These are phyloP conservation scores for Trachythela sp. DNA, from an alignment of 64 coral and sea anemone species.

Conservation along the genomic window DNA sequence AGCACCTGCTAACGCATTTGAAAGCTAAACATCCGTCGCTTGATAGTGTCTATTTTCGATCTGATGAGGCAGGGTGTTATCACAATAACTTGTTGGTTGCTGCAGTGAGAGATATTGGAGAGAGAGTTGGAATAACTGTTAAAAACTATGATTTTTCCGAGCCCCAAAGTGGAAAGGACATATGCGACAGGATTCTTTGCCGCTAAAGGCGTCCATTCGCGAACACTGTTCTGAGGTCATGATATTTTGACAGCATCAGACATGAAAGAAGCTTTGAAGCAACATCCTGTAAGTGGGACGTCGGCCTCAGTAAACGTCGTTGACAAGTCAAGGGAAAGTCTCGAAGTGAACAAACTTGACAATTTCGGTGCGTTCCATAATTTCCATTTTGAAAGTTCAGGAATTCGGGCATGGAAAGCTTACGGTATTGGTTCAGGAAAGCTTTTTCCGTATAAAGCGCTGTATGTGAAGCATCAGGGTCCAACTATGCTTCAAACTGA, in stretches of 20 bases:
- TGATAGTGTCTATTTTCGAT: constrained; percentile 18
- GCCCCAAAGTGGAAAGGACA: constrained; percentile 14
- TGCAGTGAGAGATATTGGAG: constrained; percentile 14
- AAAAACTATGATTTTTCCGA: constrained; percentile 2
- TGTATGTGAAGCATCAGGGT: constrained; percentile 40
- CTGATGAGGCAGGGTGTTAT: constrained; percentile 17
- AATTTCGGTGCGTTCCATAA: constrained; percentile 5
- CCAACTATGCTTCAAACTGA: constrained; percentile 37
- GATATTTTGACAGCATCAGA: constrained; percentile 13
- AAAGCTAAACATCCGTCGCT: constrained; percentile 7
- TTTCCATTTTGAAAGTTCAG: background rate
- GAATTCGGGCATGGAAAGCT: constrained; percentile 1
- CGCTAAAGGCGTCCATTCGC: background rate
- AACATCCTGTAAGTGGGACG: background rate
- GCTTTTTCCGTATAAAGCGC: constrained; percentile 22
- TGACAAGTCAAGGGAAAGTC: background rate
- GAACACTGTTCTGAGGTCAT: background rate
- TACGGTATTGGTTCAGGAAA: constrained; percentile 23
- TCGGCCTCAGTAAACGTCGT: background rate
- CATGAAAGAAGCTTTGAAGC: constrained; percentile 5
- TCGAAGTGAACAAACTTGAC: background rate
- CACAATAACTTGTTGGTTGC: constrained; percentile 22
- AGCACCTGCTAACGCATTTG: constrained; percentile 21
- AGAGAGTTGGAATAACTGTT: background rate
- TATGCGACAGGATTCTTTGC: constrained; percentile 18